Conservation (phyloP, 2,797 vertebrate genomes). For the Coilia nasus region DNA sequence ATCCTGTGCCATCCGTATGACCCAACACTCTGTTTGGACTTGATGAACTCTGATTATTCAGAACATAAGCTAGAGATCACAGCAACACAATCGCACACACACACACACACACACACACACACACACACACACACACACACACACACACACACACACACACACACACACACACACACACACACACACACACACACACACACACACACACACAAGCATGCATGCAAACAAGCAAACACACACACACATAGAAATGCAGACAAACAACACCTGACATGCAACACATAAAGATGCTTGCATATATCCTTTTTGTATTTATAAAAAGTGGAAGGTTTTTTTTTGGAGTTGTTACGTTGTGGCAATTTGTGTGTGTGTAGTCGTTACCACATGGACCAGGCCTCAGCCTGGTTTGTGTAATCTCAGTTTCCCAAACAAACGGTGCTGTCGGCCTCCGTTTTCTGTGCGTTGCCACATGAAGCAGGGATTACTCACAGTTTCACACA, state of each 20-base stretch:
- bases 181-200: no score
- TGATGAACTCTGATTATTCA: neutral
- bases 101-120: slow-evolving; percentile 14
- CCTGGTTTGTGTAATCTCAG: slow-evolving; percentile 10
- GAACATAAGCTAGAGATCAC: slow-evolving; percentile 17
- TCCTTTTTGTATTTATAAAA: slow-evolving; percentile 14
- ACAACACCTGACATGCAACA: neutral
- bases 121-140: neutral
- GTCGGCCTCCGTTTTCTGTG: neutral
- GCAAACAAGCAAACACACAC: neutral
- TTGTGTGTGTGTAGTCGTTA: neutral
- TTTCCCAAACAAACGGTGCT: neutral
- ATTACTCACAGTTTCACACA: neutral
- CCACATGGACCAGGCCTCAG: neutral
- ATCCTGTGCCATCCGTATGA: neutral
- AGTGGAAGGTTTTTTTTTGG: slow-evolving; percentile 6
- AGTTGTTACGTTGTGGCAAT: slow-evolving; percentile 9
- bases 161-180: no score
- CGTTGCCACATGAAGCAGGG: neutral
- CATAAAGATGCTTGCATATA: neutral
- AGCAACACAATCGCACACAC: slow-evolving; percentile 4
- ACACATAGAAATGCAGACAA: neutral
- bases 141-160: no score
- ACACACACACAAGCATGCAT: neutral
- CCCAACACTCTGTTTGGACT: neutral